Percentiles rank a stretch among this genome's conserved stretches.
Conservation (phyloP, 37 sponge, comb jelly and placozoan genomes). For the Amphimedon queenslandica region DNA sequence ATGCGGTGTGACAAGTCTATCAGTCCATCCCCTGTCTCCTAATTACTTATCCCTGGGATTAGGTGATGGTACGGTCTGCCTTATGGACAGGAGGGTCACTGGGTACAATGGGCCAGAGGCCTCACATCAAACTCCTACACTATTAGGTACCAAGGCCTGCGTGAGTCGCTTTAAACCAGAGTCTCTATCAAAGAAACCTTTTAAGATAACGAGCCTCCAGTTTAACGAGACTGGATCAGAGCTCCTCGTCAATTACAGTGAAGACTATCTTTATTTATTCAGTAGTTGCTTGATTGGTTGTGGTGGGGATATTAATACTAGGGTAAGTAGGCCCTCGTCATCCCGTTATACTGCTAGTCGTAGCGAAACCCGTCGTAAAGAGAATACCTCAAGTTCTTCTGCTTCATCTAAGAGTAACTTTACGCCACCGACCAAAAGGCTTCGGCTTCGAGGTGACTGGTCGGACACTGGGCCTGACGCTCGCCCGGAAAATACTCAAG, state of each 20-base stretch:
- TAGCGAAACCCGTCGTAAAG: not conserved
- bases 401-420: not conserved
- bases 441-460: slow-evolving; percentile 87
- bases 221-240: slow-evolving; percentile 63
- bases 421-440: slow-evolving; percentile 41
- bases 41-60: slow-evolving; percentile 61
- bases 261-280: slow-evolving; percentile 80
- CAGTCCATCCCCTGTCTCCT: slow-evolving; percentile 66
- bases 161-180: slow-evolving; percentile 19
- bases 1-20: slow-evolving; percentile 48
- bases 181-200: slow-evolving; percentile 9
- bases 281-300: slow-evolving; percentile 30
- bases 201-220: slow-evolving; percentile 64
- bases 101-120: not conserved
- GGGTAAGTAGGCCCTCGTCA: not conserved
- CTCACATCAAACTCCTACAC: not conserved
- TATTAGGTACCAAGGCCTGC: not conserved
- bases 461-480: slow-evolving; percentile 90
- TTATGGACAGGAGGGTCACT: slow-evolving; percentile 68
- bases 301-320: slow-evolving; percentile 1
- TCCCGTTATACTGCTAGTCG: not conserved
- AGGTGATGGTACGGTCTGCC: slow-evolving; percentile 56
- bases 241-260: slow-evolving; percentile 74
- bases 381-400: not conserved
- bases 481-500: slow-evolving; percentile 38